Base-by-base conservation (phyloP, 2,113 vertebrate genomes). In the Scalopus aquaticus region DNA sequence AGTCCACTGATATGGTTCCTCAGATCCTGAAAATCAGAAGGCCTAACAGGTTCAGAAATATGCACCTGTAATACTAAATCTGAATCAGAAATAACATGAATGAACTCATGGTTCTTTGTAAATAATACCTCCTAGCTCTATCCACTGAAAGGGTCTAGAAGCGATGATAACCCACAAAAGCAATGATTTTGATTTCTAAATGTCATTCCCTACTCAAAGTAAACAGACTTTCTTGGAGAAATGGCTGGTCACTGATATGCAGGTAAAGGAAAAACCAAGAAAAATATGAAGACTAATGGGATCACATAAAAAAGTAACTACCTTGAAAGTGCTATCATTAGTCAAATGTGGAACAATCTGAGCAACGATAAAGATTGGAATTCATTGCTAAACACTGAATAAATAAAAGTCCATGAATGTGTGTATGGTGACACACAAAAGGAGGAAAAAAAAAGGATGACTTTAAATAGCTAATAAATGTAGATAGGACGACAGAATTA, bases 51-150 rank as follows among this genome's bases (percentile, higher is more conserved):
- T 46, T 93, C 28, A 70, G 37, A 79, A 88, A 92, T 74, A 67
- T 46, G n/a, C 5, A 22, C 69, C 37, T 49, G 0, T 54, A 77
- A 78, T 46, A 58, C 28, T 79, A 82, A 77, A 77, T 44, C 2
- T 83, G 39, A 87, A 73, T 79, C 76, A 54, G 60, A 95, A 93
- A 64, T 73, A 85, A 91, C 62, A 65, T 37, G 54, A 90, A 65
- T 37, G 54, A 90, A 88, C n/a, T 62, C 42, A 62, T 16, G 44
- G 44, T 35, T 35, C 46, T 83, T 78, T 85, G 46, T 58, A 42
- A 65, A 6, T 35, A 64, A 13, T 39, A 70, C 39, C 72, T 88
- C 83, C 77, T 78, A 78, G 32, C 11, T 87, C 35, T 69, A 10
- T 9, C 39, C 30, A 74, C 24, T 46, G n/a, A 86, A 60, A 90